Base-by-base conservation (phyloP, 2,888 invertebrate genomes). In the Eupithecia exiguata region DNA sequence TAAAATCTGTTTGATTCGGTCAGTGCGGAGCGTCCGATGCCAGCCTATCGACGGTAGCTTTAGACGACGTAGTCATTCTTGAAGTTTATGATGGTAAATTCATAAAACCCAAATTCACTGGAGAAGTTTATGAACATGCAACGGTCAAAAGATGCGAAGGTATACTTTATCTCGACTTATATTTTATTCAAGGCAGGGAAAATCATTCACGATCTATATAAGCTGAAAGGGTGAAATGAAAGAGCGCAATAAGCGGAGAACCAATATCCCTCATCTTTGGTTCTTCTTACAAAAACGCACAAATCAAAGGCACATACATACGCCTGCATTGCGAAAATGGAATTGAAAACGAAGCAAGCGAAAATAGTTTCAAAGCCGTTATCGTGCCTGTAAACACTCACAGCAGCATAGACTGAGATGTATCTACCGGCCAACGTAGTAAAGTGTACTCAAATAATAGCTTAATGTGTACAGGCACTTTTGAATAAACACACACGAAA, bases 401-500 rank as follows among this genome's bases (percentile, higher is more conserved):
- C 53, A 7, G 21, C 10, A 53, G 5, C 53, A n/a, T n/a, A 18
- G 46, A 46, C 7, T 18, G 46, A 46, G 40, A 3, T 46, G 18
- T 4, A 46, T n/a, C 18, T 18, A 46, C 46, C 5, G 18, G 16
- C 6, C 43, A 46, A 18, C 5, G 46, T n/a, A 46, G 46, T 18
- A 46, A 46, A n/a, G n/a, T 46, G 9, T n/a, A 46, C 1, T 46
- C n/a, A n/a, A 46, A 46, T 46, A 9, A 46, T 62, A 3, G 30
- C 18, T 16, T 63, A 21, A 38, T 21, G 36, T 65, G 53, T 63
- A 63, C 63, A 63, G 63, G 63, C 35, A 63, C 63, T 35, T 35
- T 36, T 35, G 18, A 35, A 63, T 18, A 68, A 70, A 69, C 58
- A 16, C 65, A 16, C 74, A 76, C 74, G 69, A 49, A 49, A 75